Evolutionary conservation across 2,797 vertebrate genomes (phyloP), one percentile per base, ranked within the genome.

Genomic region (Cyprinella venusta): DNA sequence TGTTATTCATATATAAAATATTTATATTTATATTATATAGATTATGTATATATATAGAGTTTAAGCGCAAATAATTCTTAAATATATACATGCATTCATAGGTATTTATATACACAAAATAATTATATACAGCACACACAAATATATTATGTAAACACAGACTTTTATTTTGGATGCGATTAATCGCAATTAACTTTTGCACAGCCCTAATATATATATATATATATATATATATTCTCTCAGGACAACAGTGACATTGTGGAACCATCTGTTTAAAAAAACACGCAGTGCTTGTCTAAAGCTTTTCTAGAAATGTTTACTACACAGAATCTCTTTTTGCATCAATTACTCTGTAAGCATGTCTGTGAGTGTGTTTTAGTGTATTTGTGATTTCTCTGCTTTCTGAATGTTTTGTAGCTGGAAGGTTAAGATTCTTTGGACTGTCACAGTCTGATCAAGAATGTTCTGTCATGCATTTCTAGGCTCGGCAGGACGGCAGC

Each of bases 311-410:
- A 74, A 65, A 36, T 65, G 30, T 65, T 38, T 21, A 38, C 64
- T 19, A 8, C 16, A 38, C 33, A 67, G 33, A 65, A 38, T 67
- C 21, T 21, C 7, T 65, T 65, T 65, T 65, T 36, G 30, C 26
- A 19, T 19, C 8, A 24, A 12, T 68, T 18, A 30, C 59, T 26
- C 24, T 61, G 24, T 24, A 2, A 61, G n/a, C 56, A 61, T 61
- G n/a, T 59, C n/a, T 59, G 2, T 42, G 18, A 10, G 38, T 42
- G 6, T 42, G 26, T 72, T 30, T 18, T 30, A 54, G 18, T 65
- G 40, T 21, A 13, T 40, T 38, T 21, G 76, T 76, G 85, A 83
- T 88, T 40, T 33, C 33, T 48, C 9, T 77, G 63, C 10, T 65
- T 38, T 56, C 16, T 26, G 12, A 52, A 24, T 54, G 52, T 40